Percentiles rank a stretch among this genome's conserved stretches.
Evolutionary conservation across 2,797 vertebrate genomes (phyloP).

Genomic region (Gallirallus australis): DNA sequence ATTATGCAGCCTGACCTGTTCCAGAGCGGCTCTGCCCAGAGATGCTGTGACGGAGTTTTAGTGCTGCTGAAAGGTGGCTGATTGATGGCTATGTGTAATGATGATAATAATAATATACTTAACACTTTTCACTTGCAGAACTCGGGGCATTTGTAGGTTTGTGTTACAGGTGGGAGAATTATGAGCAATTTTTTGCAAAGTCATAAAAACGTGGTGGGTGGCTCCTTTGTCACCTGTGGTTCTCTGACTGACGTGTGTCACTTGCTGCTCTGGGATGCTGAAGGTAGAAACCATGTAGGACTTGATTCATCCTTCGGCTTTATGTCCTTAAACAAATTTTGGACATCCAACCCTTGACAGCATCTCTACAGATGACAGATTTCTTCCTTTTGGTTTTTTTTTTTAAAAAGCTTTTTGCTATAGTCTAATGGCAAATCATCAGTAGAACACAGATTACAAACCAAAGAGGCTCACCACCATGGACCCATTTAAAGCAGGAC

Average conservation of each 20-base stretch:
- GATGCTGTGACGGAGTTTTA: background rate
- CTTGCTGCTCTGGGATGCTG: background rate
- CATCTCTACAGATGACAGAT: background rate
- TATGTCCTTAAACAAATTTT: background rate
- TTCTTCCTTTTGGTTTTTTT: background rate
- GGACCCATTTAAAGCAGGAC: background rate
- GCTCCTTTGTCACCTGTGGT: background rate
- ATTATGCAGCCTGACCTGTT: background rate
- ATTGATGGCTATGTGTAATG: background rate
- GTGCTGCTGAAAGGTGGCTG: background rate
- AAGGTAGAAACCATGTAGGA: background rate
- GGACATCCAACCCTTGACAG: background rate
- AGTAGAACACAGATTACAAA: background rate
- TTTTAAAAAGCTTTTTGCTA: background rate
- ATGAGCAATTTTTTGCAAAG: background rate
- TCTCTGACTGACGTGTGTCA: accelerated
- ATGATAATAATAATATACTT: background rate
- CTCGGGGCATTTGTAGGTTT: background rate
- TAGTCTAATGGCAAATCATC: background rate
- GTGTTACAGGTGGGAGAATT: background rate
- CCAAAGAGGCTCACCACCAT: background rate
- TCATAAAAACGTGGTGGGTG: background rate
- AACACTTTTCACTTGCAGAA: background rate
- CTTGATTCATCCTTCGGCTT: background rate
- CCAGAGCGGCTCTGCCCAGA: background rate